phyloP scores from a whole-genome alignment of 92 coral and sea anemone genomes.

The Palythoa heliodiscus region DNA sequence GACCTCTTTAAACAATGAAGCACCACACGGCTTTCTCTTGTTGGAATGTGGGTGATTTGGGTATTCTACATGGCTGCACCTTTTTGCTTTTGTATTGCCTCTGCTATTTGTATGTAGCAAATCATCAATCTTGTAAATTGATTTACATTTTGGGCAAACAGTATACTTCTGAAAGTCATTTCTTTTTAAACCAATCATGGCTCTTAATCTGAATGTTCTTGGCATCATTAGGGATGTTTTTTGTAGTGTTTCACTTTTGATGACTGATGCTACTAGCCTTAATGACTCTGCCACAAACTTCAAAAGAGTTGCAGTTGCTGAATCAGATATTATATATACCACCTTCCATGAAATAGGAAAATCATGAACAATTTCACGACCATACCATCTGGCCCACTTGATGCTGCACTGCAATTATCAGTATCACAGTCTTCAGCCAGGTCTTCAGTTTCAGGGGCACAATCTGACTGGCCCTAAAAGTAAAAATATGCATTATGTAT shows the following conservation, averaged over 20 bases:
- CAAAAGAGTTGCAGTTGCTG: slow-evolving; percentile 36
- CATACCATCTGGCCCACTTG: slow-evolving; percentile 12
- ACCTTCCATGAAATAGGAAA: slow-evolving; percentile 40
- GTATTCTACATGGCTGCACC: slow-evolving; percentile 30
- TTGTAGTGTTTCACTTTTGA: slow-evolving; percentile 37
- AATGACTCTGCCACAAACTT: slow-evolving; percentile 46
- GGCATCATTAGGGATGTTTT: slow-evolving; percentile 23
- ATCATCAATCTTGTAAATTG: slow-evolving; percentile 40
- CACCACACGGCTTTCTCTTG: slow-evolving; percentile 47
- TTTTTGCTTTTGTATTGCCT: slow-evolving; percentile 43
- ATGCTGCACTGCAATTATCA: not conserved
- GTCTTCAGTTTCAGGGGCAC: slow-evolving; percentile 22
- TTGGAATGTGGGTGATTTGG: slow-evolving; percentile 46
- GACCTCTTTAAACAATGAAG: slow-evolving; percentile 23
- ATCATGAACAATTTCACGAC: slow-evolving; percentile 13
- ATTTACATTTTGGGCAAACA: slow-evolving; percentile 37
- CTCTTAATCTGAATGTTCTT: slow-evolving; percentile 28
- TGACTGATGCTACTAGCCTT: slow-evolving; percentile 5
- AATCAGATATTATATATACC: slow-evolving; percentile 30
- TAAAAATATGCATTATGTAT: not conserved
- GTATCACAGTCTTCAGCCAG: not conserved
- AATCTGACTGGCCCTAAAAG: slow-evolving; percentile 8
- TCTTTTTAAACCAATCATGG: slow-evolving; percentile 26
- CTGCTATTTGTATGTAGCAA: slow-evolving; percentile 40
- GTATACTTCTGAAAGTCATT: slow-evolving; percentile 25